Evolutionary conservation across 1,140 invertebrate genomes (phyloP).

Genomic region (Manduca sexta): DNA sequence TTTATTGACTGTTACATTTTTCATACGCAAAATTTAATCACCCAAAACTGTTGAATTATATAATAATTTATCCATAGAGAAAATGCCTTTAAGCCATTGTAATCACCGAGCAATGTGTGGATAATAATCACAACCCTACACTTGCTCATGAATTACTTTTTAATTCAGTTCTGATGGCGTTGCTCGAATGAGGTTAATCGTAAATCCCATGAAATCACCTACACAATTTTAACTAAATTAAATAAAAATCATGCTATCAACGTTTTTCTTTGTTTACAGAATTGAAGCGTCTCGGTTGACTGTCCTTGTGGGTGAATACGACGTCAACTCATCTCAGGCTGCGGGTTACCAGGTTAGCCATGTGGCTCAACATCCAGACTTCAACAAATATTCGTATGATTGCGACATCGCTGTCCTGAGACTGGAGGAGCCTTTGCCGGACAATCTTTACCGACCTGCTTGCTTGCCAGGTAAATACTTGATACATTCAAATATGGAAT

Average conservation of each 20-base stretch:
- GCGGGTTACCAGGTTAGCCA: constrained; percentile 43
- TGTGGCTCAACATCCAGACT: constrained; percentile 77
- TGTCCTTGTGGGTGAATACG: constrained; percentile 54
- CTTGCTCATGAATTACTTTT: too few species aligned
- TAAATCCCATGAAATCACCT: too few species aligned
- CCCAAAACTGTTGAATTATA: too few species aligned
- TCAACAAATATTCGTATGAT: constrained; percentile 80
- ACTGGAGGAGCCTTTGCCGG: constrained; percentile 77
- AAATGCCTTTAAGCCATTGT: too few species aligned
- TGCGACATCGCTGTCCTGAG: constrained; percentile 88
- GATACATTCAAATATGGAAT: neutral
- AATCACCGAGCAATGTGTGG: too few species aligned
- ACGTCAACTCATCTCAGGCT: constrained; percentile 43
- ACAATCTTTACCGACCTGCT: constrained; percentile 77
- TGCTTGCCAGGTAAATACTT: constrained; percentile 77
- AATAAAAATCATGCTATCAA: neutral
- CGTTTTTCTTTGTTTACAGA: constrained; percentile 25
- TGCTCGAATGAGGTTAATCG: too few species aligned
- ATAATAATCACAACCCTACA: too few species aligned
- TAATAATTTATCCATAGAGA: too few species aligned
- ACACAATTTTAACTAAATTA: neutral
- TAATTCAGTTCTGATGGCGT: too few species aligned
- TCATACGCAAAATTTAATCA: too few species aligned
- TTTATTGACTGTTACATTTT: too few species aligned
- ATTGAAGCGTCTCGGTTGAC: constrained; percentile 50